Evolutionary conservation across 1,140 invertebrate species (phyloP).

Genomic region (Pseudomyrmex gracilis): DNA sequence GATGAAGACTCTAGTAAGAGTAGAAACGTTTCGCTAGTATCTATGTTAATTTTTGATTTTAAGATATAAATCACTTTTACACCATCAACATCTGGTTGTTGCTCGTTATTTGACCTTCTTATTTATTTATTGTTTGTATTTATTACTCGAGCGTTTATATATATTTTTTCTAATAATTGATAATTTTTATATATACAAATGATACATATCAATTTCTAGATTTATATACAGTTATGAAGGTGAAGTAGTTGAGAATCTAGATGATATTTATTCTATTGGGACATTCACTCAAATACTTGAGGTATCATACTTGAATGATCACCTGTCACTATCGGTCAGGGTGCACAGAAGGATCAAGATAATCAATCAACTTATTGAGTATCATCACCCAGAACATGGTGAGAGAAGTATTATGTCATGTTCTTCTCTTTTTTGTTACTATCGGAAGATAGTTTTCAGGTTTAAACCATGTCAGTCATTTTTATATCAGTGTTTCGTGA

Average conservation of each 20-base stretch:
- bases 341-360: conserved; percentile 96
- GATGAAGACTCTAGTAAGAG: too few relatives aligned
- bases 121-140: too few relatives aligned
- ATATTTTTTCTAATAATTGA: too few relatives aligned
- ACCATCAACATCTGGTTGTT: too few relatives aligned
- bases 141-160: too few relatives aligned
- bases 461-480: too few relatives aligned
- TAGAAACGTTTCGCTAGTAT: too few relatives aligned
- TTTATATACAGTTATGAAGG: conserved; percentile 89
- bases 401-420: conserved; percentile 31
- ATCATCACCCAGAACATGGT: conserved; percentile 86
- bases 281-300: conserved; percentile 99
- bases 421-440: background rate
- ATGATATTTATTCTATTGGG: conserved; percentile 96
- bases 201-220: background rate
- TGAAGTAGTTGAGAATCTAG: conserved; percentile 94
- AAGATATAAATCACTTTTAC: too few relatives aligned
- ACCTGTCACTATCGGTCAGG: conserved; percentile 96
- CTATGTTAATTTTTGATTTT: too few relatives aligned
- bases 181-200: background rate
- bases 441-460: too few relatives aligned
- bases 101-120: too few relatives aligned
- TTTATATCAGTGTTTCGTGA: too few relatives aligned
- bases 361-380: conserved; percentile 91
- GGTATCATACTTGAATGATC: conserved; percentile 97